phyloP scores from a whole-genome alignment of 2,888 invertebrate genomes.

The Stegophylla sp. region DNA sequence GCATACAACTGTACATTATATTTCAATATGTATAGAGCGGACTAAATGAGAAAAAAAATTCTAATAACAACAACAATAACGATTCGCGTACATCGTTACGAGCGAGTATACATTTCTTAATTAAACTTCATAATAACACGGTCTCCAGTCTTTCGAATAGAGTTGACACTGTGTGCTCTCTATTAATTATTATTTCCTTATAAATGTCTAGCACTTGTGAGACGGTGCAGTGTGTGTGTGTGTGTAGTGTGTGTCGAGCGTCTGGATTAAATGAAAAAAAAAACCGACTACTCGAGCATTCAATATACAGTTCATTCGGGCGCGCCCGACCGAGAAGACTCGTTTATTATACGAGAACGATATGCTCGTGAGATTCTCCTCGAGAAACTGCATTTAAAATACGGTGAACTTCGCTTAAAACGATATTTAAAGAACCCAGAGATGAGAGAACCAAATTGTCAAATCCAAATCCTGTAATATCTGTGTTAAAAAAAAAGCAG shows the following conservation, averaged over 20 bases:
- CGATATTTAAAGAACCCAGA: too few species aligned
- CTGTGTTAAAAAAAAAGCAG: too few species aligned
- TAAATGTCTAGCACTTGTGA: neutral
- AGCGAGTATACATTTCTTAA: neutral
- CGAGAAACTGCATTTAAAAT: too few species aligned
- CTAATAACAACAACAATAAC: neutral
- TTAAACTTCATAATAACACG: neutral
- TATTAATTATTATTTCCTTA: constrained; percentile 3
- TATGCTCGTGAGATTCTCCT: too few species aligned
- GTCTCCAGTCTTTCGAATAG: neutral
- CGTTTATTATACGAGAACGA: too few species aligned
- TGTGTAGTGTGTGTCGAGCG: too few species aligned
- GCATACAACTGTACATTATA: neutral
- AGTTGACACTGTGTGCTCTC: neutral
- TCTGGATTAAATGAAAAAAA: too few species aligned
- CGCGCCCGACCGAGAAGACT: too few species aligned
- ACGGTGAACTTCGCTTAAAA: too few species aligned
- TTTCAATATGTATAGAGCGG: neutral
- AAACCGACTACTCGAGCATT: neutral
- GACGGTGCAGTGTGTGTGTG: neutral
- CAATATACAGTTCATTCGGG: neutral
- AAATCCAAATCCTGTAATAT: too few species aligned
- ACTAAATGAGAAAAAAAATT: neutral
- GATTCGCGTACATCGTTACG: neutral
- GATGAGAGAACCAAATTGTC: too few species aligned